Percentiles rank a stretch among this genome's conserved stretches.
These are phyloP conservation scores for Trypoxylus dichotomus DNA, from an alignment of 1,140 invertebrate genomes.

Conservation along the genomic window DNA sequence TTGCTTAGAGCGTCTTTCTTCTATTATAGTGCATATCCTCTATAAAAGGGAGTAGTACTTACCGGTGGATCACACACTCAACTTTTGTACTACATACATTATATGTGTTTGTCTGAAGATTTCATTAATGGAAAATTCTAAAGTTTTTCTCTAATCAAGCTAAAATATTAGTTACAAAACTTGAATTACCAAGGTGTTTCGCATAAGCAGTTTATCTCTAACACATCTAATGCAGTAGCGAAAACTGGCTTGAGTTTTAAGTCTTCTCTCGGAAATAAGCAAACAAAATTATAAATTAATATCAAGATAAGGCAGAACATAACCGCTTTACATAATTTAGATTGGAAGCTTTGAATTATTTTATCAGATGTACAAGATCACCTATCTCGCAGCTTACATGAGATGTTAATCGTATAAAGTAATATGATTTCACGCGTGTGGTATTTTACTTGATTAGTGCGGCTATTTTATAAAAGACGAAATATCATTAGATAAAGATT, in stretches of 20 bases:
- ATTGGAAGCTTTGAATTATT: neutral
- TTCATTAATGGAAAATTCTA: no score
- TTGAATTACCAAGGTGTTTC: no score
- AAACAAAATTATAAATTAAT: neutral
- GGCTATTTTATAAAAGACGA: neutral
- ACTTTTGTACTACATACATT: no score
- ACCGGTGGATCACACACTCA: no score
- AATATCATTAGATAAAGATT: neutral
- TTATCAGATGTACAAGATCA: neutral
- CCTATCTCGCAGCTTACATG: neutral
- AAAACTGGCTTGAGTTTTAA: neutral
- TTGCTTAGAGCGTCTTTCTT: no score
- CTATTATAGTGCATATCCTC: no score
- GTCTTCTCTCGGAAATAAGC: neutral
- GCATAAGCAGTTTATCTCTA: neutral
- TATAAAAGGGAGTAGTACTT: no score
- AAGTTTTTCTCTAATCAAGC: no score
- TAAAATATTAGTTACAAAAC: no score
- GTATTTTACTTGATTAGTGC: neutral
- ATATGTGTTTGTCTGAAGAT: no score
- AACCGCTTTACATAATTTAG: neutral
- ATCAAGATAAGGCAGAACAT: neutral
- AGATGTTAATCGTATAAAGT: neutral
- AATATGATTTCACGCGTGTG: neutral
- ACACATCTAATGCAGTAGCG: neutral